Conservation (phyloP, 2,888 invertebrate genomes). For the Melinaea menophilus region DNA sequence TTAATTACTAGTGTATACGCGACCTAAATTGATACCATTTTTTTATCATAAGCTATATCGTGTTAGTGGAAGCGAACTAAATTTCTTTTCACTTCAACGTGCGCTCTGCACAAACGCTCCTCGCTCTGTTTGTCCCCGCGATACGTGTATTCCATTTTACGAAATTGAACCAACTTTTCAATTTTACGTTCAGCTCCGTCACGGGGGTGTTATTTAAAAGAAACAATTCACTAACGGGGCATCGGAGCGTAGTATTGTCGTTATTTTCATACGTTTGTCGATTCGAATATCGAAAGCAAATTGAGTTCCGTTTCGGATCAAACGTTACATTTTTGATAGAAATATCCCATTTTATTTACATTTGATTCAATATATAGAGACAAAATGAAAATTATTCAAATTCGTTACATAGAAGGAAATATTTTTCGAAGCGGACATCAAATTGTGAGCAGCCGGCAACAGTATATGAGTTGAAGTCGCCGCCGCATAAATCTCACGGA, state of each 20-base stretch:
- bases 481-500: constrained; percentile 62
- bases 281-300: constrained; percentile 22
- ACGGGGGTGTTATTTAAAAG: constrained; percentile 30
- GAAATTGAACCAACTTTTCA: constrained; percentile 36
- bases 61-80: constrained; percentile 17
- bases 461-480: constrained; percentile 70
- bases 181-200: constrained; percentile 33
- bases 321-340: neutral
- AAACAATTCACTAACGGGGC: constrained; percentile 26
- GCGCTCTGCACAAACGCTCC: constrained; percentile 26
- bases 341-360: too few species aligned
- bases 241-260: constrained; percentile 45
- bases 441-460: constrained; percentile 24
- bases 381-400: too few species aligned
- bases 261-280: constrained; percentile 40
- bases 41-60: too few species aligned
- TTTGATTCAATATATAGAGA: neutral
- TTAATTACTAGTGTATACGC: too few species aligned
- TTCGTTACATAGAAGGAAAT: neutral
- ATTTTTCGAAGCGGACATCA: constrained; percentile 19
- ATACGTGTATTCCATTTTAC: constrained; percentile 24
- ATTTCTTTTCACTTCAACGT: constrained; percentile 21
- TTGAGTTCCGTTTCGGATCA: constrained; percentile 18
- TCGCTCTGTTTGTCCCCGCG: constrained; percentile 25
- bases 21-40: too few species aligned